Percentiles rank a stretch among this genome's conserved stretches.
Evolutionary conservation across 2,113 vertebrate genomes (phyloP).

Genomic region (Accipiter virgatus): DNA sequence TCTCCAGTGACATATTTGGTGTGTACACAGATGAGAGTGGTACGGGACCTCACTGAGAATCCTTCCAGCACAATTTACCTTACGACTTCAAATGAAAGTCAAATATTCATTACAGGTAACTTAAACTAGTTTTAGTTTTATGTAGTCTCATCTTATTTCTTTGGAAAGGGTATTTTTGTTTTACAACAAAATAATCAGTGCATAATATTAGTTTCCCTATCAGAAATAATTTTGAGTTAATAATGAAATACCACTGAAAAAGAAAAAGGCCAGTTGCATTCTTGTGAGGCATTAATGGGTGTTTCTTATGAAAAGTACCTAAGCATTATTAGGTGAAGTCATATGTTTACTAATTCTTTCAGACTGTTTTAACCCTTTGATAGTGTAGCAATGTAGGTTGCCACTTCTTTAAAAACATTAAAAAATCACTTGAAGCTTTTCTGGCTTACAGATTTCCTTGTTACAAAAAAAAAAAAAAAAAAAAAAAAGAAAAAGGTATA

Average conservation of each 20-base stretch:
- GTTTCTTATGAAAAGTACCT: not conserved
- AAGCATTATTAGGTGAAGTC: not conserved
- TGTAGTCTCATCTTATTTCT: not conserved
- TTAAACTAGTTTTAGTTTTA: not conserved
- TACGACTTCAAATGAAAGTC: conserved; percentile 89
- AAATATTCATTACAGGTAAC: conserved; percentile 84
- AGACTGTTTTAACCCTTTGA: not conserved
- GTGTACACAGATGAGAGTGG: conserved; percentile 91
- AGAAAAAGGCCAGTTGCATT: not conserved
- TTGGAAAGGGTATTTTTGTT: not conserved
- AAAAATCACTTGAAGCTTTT: not conserved
- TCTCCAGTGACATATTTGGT: conserved; percentile 79
- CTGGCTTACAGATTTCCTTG: not conserved
- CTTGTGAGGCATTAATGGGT: not conserved
- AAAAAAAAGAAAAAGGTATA: not conserved
- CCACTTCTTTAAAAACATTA: not conserved
- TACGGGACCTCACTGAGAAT: conserved; percentile 66
- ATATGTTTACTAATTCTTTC: not conserved
- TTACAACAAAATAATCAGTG: not conserved
- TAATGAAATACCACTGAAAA: not conserved
- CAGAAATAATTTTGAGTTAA: not conserved
- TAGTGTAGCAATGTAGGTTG: not conserved
- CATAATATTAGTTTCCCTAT: not conserved
- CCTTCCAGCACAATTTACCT: conserved; percentile 75
- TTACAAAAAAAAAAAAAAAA: no score